These are phyloP conservation scores for Linnaemya tessellans DNA, from an alignment of 2,888 invertebrate genomes.

Conservation along the genomic window DNA sequence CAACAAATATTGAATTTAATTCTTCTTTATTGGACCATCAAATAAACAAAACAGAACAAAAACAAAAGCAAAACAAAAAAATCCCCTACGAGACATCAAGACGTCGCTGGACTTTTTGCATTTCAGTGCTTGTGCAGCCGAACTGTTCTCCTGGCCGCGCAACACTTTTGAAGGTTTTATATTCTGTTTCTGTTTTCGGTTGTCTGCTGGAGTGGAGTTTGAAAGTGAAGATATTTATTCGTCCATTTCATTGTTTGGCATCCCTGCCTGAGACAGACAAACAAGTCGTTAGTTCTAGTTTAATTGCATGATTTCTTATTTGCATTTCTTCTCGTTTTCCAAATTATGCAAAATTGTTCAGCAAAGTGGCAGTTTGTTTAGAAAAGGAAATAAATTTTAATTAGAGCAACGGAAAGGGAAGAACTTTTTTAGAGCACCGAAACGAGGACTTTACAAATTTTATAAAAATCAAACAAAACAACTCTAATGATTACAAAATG, in stretches of 20 bases:
- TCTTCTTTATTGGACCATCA: constrained; percentile 61
- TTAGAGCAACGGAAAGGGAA: not conserved
- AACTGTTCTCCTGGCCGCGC: not conserved
- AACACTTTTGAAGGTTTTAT: constrained; percentile 23
- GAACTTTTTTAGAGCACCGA: not conserved
- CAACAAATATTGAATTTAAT: constrained; percentile 73
- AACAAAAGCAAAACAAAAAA: constrained; percentile 40
- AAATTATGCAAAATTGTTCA: constrained; percentile 51
- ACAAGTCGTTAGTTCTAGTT: constrained; percentile 81
- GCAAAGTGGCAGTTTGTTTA: not conserved
- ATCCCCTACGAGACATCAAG: constrained; percentile 81
- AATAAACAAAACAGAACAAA: not conserved
- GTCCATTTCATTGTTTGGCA: constrained; percentile 59
- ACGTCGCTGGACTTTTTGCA: constrained; percentile 75
- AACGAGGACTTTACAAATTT: not conserved
- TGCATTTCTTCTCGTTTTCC: constrained; percentile 75
- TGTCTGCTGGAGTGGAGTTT: constrained; percentile 23
- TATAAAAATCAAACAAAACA: no score
- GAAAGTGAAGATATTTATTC: constrained; percentile 40
- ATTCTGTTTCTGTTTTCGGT: constrained; percentile 30
- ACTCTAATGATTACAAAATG: no score
- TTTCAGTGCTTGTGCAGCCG: constrained; percentile 14
- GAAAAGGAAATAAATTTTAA: constrained; percentile 12
- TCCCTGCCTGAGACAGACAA: constrained; percentile 63
- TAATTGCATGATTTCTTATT: constrained; percentile 82